A percentile compares a stretch with the other conserved stretches of the same genome.
Conservation (phyloP, 2,797 vertebrate species). For the Poliocrania exsul region DNA sequence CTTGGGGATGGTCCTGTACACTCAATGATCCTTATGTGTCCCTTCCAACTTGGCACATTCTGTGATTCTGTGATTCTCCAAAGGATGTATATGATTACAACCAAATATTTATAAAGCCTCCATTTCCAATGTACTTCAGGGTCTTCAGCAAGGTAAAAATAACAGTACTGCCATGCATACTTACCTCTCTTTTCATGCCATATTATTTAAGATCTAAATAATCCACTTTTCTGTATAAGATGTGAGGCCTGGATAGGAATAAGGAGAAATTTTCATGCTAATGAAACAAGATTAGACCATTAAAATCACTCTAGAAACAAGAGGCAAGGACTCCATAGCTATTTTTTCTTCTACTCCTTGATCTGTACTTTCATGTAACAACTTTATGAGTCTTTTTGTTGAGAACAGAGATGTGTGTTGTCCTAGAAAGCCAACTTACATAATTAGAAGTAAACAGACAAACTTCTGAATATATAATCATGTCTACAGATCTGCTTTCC, state of each 20-base stretch:
- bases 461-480: neutral
- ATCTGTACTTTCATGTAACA: neutral
- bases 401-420: neutral
- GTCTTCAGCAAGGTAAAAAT: neutral
- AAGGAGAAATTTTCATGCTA: neutral
- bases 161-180: neutral
- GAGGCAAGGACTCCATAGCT: neutral
- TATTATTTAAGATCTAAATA: neutral
- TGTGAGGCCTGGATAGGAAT: neutral
- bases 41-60: neutral
- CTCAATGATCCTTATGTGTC: neutral
- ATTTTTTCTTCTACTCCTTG: neutral
- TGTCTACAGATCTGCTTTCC: neutral
- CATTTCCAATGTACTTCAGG: neutral
- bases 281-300: neutral
- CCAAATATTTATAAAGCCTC: neutral
- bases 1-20: neutral
- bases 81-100: neutral
- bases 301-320: neutral
- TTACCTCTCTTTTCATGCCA: neutral
- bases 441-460: neutral
- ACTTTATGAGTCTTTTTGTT: neutral
- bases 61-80: neutral
- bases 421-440: neutral
- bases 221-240: neutral